These are phyloP conservation scores for Epinephelus lanceolatus DNA, from an alignment of 2,113 vertebrate genomes.

Conservation along the genomic window DNA sequence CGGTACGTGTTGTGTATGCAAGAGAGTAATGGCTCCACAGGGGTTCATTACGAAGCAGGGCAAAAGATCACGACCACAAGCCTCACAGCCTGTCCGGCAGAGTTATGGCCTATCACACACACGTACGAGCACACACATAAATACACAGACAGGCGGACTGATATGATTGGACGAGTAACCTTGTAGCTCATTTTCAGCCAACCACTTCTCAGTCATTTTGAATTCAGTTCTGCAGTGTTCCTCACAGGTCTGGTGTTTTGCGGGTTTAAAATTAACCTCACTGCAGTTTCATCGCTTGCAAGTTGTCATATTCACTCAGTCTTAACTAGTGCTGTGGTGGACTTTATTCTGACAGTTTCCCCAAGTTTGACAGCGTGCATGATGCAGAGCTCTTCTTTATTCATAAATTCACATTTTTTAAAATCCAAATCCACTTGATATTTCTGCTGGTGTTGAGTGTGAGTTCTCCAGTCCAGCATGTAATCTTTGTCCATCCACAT, in stretches of 20 bases:
- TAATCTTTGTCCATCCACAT: slow-evolving; percentile 3
- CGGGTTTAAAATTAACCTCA: background rate
- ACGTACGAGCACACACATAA: background rate
- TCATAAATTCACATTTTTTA: background rate
- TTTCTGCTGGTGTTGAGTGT: background rate
- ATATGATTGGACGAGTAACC: slow-evolving; percentile 31
- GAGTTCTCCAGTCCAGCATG: background rate
- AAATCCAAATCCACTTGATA: background rate
- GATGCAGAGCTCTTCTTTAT: background rate
- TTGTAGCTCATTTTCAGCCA: slow-evolving; percentile 10
- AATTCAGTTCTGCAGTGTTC: background rate
- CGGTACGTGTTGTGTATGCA: slow-evolving; percentile 25
- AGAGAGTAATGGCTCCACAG: slow-evolving; percentile 44
- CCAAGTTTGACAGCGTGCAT: background rate
- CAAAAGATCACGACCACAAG: slow-evolving; percentile 56
- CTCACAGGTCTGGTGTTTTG: background rate
- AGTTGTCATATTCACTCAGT: slow-evolving; percentile 12
- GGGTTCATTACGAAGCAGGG: slow-evolving; percentile 48
- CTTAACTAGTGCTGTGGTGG: background rate
- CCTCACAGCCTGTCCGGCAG: slow-evolving; percentile 41
- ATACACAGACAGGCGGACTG: background rate
- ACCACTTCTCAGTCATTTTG: background rate
- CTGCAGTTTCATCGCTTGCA: background rate
- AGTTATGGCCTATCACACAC: slow-evolving; percentile 47
- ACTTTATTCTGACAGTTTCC: slow-evolving; percentile 3